phyloP scores from a whole-genome alignment of 2,888 invertebrate genomes.

The Liodrosophila aerea region DNA sequence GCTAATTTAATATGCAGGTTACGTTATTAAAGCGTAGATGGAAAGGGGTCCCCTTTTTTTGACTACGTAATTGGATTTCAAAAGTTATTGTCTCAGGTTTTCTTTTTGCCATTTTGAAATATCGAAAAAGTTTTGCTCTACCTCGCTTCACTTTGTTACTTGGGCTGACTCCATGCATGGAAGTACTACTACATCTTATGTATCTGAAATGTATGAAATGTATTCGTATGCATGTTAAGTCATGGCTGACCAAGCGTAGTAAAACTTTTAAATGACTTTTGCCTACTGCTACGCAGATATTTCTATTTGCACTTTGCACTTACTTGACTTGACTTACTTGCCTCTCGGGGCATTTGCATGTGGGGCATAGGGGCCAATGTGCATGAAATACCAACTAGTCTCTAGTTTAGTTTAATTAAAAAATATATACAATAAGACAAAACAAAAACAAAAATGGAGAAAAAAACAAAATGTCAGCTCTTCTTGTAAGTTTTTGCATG shows the following conservation, averaged over 20 bases:
- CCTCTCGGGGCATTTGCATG: too few relatives aligned
- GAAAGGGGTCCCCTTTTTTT: slow-evolving; percentile 13
- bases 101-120: slow-evolving; percentile 56
- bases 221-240: slow-evolving; percentile 52
- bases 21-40: slow-evolving; percentile 27
- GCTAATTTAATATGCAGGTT: slow-evolving; percentile 75
- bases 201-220: not conserved
- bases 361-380: slow-evolving; percentile 10
- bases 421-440: slow-evolving; percentile 18
- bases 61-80: slow-evolving; percentile 62
- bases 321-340: slow-evolving; percentile 4
- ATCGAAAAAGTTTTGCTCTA: slow-evolving; percentile 64
- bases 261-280: slow-evolving; percentile 74
- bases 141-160: slow-evolving; percentile 41
- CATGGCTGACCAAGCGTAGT: slow-evolving; percentile 67
- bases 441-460: slow-evolving; percentile 1
- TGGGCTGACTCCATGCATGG: not conserved
- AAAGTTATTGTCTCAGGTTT: slow-evolving; percentile 65
- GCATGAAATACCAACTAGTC: slow-evolving; percentile 47
- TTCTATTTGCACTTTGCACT: slow-evolving; percentile 60
- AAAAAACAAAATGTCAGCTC: slow-evolving; percentile 33
- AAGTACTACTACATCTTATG: not conserved
- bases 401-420: slow-evolving; percentile 74
- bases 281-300: slow-evolving; percentile 58
- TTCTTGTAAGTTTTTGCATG: slow-evolving; percentile 51